A percentile compares a stretch with the other conserved stretches of the same genome.
Conservation (phyloP, 2,888 invertebrate genomes). For the Miltochrista miniata region DNA sequence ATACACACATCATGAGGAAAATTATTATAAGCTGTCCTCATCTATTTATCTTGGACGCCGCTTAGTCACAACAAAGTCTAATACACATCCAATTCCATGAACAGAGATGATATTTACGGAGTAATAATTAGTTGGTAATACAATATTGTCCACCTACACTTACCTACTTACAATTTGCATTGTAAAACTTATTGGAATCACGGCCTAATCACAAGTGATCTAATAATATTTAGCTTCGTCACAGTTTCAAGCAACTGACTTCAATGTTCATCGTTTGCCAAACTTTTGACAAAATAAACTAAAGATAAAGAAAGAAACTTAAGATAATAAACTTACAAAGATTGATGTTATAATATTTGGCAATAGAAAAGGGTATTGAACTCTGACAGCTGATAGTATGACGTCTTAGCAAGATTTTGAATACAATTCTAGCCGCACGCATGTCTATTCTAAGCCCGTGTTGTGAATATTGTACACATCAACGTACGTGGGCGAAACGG, state of each 20-base stretch:
- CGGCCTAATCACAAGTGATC: too few species aligned
- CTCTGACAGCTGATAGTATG: neutral
- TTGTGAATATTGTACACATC: slow-evolving; percentile 4
- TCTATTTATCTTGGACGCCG: slow-evolving; percentile 15
- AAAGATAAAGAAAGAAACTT: too few species aligned
- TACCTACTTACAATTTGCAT: too few species aligned
- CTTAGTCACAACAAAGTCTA: slow-evolving; percentile 35
- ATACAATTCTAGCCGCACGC: neutral
- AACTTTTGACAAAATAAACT: too few species aligned
- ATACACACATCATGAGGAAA: slow-evolving; percentile 9
- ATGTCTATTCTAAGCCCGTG: slow-evolving; percentile 41
- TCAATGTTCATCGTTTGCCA: too few species aligned
- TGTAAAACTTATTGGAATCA: too few species aligned
- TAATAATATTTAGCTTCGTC: too few species aligned
- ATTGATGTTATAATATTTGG: neutral
- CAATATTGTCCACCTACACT: too few species aligned
- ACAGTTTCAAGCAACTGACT: too few species aligned
- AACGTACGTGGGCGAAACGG: slow-evolving; percentile 57
- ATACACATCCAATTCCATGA: slow-evolving; percentile 20
- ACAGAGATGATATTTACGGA: slow-evolving; percentile 17
- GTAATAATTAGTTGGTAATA: slow-evolving; percentile 16
- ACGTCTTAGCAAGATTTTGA: neutral
- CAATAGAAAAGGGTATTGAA: neutral
- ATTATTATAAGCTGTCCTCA: slow-evolving; percentile 10
- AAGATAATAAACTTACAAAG: too few species aligned